Base-by-base conservation (phyloP, 2,113 vertebrate genomes). In the Paralichthys olivaceus region DNA sequence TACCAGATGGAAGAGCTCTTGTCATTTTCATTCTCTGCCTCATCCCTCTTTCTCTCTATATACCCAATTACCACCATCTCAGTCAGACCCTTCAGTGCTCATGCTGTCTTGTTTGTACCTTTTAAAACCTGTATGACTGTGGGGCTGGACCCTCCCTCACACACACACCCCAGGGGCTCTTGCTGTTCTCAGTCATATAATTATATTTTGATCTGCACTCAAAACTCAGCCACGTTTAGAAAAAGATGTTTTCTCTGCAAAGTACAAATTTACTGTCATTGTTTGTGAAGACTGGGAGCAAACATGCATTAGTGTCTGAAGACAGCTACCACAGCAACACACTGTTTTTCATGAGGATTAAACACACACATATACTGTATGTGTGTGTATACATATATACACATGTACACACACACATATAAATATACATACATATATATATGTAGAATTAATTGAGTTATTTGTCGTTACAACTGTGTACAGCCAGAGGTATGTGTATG, bases 151-250 rank as follows among this genome's bases (percentile, higher is more conserved):
- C 28, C 71, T 1, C 9, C n/a, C n/a, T n/a, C n/a, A n/a, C n/a
- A n/a, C n/a, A n/a, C n/a, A n/a, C 75, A 53, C 75, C 75, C 47
- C 2, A 13, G 56, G 60, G 80, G 54, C 58, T 56, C 43, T 28
- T 53, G 59, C 73, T 80, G 79, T 79, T 74, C 83, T 74, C 71
- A 86, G 80, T 84, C 83, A 76, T 70, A 72, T 64, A 69, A 84
- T 65, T 68, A 43, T 57, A 61, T 80, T 75, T 85, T 79, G 15
- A 71, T 77, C 59, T 75, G 61, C 72, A 63, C 56, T 85, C 37
- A 76, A 75, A 77, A 77, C 26, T 74, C 72, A 17, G 29, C 26
- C 37, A 5, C 60, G 65, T 69, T 80, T 29, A 68, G 22, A 73
- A 22, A 13, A 67, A 56, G 37, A 20, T 40, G n/a, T n/a, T 68